Base-by-base conservation (phyloP, 2,113 vertebrate species). In the Brachypteracias leptosomus region DNA sequence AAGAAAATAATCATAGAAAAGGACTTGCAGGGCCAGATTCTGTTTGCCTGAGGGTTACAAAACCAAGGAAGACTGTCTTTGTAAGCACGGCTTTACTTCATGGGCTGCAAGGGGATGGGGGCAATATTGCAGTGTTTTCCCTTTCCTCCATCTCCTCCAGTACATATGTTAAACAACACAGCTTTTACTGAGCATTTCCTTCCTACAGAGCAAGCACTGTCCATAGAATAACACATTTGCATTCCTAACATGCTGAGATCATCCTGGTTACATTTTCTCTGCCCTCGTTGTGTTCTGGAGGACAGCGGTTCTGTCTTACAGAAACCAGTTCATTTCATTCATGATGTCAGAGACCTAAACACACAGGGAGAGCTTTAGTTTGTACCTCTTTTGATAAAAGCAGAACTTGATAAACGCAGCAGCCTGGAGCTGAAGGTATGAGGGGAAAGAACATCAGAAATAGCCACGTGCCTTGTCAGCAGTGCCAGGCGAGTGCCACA, bases 361-460 rank as follows among this genome's bases (percentile, higher is more conserved):
- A 72, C 7, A 68, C 36, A 75, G 6, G 35, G 95, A 92, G 95
- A 91, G 97, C 92, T 95, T 85, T 86, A 92, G 78, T 77, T 89
- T 85, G 95, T 95, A 87, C 96, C 96, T 95, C 82, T 75, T 79
- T 66, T 97, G 96, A 89, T 96, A 96, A 95, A 97, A 97, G 83
- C 86, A 91, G 59, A 79, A 58, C 62, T 78, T 59, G 21, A 31
- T 89, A 93, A 86, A 85, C 71, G 46, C 85, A 95, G 93, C 95
- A 96, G 92, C 96, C 94, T 83, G 95, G 89, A 97, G 87, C 93
- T 93, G 16, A 81, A 94, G 86, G 75, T 92, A 93, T 17, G 83
- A 93, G 90, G 73, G 80, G 85, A 93, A 76, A 76, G 89, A 89
- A 31, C 1, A 93, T 74, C 95, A 82, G 90, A 95, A 97, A 84